phyloP scores from a whole-genome alignment of 2,113 vertebrate species.

The Hemiscyllium ocellatum region DNA sequence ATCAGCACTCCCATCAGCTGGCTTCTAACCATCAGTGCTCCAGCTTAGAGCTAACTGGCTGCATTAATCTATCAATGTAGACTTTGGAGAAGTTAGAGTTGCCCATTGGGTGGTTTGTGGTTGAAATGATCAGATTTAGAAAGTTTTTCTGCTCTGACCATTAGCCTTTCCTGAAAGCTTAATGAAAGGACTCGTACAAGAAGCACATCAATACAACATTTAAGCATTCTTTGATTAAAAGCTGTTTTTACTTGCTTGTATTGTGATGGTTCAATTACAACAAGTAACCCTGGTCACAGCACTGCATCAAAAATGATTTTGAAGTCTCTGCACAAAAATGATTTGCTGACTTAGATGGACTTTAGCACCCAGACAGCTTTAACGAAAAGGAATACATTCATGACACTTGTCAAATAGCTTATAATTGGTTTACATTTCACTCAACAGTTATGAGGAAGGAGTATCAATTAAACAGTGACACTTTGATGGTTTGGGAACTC shows the following conservation, averaged over 20 bases:
- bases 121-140: background rate
- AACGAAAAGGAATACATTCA: background rate
- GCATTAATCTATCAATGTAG: background rate
- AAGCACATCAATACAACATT: background rate
- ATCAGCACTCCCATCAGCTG: background rate
- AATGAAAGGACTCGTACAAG: background rate
- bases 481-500: background rate
- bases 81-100: background rate
- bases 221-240: background rate
- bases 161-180: background rate
- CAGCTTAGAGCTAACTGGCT: background rate
- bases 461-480: background rate
- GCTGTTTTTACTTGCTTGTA: background rate
- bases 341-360: background rate
- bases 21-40: background rate
- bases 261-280: background rate
- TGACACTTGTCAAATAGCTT: background rate
- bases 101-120: background rate
- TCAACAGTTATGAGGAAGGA: background rate
- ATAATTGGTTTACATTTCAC: background rate
- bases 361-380: background rate
- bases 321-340: background rate
- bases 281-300: background rate
- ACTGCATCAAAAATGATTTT: background rate
- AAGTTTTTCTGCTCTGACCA: background rate